Evolutionary conservation across 2,113 vertebrate genomes (phyloP).

Genomic region (Bufo gargarizans): DNA sequence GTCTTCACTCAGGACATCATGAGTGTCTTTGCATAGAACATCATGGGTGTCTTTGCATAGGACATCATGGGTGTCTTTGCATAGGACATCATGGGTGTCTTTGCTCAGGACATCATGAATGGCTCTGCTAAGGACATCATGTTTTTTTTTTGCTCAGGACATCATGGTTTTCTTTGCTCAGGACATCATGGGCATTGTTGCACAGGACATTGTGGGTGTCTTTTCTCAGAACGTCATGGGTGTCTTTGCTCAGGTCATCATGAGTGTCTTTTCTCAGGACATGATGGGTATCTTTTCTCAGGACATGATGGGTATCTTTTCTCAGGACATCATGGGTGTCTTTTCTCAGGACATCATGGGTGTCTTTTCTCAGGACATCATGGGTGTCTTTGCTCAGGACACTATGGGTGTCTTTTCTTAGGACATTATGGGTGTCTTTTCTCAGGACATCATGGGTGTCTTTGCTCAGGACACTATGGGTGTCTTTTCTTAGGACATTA

Average conservation of each 20-base stretch:
- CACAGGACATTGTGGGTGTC: neutral
- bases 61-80: neutral
- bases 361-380: neutral
- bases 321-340: neutral
- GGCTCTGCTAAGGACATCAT: neutral
- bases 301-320: neutral
- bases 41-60: neutral
- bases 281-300: neutral
- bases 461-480: neutral
- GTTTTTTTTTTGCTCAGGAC: neutral
- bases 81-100: neutral
- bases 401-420: neutral
- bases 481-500: neutral
- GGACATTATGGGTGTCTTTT: neutral
- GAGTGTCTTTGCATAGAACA: neutral
- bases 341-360: neutral
- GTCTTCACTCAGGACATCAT: neutral
- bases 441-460: neutral
- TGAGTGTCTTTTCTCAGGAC: neutral
- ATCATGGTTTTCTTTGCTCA: neutral
- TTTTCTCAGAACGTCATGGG: neutral
- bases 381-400: neutral
- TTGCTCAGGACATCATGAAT: neutral
- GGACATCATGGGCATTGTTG: neutral
- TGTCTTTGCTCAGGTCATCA: neutral